Evolutionary conservation across 1,140 invertebrate species (phyloP), one percentile per base, ranked within the genome.

Genomic region (Drosophila sp.): DNA sequence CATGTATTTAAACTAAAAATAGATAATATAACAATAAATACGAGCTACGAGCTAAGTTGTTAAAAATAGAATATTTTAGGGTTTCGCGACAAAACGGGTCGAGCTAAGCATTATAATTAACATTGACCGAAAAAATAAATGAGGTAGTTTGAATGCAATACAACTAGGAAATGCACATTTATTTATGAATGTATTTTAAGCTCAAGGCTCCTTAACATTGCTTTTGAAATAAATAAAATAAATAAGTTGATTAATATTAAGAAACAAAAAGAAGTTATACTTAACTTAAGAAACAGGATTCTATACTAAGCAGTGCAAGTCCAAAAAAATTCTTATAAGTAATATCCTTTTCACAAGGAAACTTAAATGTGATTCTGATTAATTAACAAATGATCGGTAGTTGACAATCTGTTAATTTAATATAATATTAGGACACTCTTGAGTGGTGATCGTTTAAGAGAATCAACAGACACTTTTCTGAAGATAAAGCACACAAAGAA

Each of bases 1-100:
- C 25, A 7, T 8, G 29, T 14, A 13, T 6, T 50, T n/a, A 2
- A 50, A 14, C 50, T 36, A 66, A 36, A 58, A 65, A 65, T 46
- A 64, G 50, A 21, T n/a, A 11, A 13, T 14, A 13, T 25, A 61
- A 43, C 40, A 69, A 41, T 58, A 46, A 59, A 51, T 69, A n/a
- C n/a, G n/a, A 69, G 56, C 16, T 51, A 27, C 46, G 57, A 59
- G 57, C 65, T 69, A 67, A 59, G 38, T 50, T 6, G 18, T 7
- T 67, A 67, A 21, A 67, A 67, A 67, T 67, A 67, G 64, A 67
- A 16, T 40, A 45, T 46, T 66, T 65, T 58, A 58, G 54, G 64
- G 64, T 67, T 66, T 38, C 14, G 21, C 13, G 9, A 18, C 34
- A 41, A 63, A 46, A 53, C 16, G 36, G 56, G 45, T 69, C 36